phyloP scores from a whole-genome alignment of 2,888 invertebrate species.

The Apeira syringaria region DNA sequence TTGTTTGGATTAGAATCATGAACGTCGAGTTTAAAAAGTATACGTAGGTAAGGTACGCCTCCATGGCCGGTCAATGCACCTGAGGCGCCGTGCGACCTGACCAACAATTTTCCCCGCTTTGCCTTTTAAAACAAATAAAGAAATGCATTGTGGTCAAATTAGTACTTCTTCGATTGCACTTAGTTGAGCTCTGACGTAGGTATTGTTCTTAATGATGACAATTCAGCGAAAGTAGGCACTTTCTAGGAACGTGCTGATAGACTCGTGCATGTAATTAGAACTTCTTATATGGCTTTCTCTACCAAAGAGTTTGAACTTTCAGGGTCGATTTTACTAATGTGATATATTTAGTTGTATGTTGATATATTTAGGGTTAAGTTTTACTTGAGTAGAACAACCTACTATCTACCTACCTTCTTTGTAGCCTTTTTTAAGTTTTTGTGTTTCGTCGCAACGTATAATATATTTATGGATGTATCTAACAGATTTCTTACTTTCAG shows the following conservation, averaged over 20 bases:
- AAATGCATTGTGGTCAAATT: conserved; percentile 29
- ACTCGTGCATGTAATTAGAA: conserved; percentile 15
- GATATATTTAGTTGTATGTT: too few species aligned
- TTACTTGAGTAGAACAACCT: too few species aligned
- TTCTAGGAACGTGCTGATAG: conserved; percentile 18
- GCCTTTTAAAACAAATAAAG: conserved; percentile 35
- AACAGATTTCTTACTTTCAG: too few species aligned
- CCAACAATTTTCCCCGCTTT: conserved; percentile 20
- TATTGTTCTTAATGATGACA: conserved; percentile 19
- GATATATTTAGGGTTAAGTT: too few species aligned
- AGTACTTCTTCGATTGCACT: conserved; percentile 15
- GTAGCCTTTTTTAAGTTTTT: too few species aligned
- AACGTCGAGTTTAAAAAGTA: conserved; percentile 19
- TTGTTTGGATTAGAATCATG: conserved; percentile 41
- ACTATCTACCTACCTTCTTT: too few species aligned
- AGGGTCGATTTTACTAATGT: conserved; percentile 1
- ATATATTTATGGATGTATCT: too few species aligned
- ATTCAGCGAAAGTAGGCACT: conserved; percentile 24
- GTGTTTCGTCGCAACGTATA: too few species aligned
- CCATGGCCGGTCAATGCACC: conserved; percentile 46
- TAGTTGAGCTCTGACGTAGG: conserved; percentile 12
- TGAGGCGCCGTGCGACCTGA: conserved; percentile 21
- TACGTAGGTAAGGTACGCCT: conserved; percentile 35
- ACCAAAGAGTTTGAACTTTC: conserved; percentile 5
- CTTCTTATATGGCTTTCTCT: conserved; percentile 9